Conservation (phyloP, 2,888 invertebrate species). For the Anaspis maculata region DNA sequence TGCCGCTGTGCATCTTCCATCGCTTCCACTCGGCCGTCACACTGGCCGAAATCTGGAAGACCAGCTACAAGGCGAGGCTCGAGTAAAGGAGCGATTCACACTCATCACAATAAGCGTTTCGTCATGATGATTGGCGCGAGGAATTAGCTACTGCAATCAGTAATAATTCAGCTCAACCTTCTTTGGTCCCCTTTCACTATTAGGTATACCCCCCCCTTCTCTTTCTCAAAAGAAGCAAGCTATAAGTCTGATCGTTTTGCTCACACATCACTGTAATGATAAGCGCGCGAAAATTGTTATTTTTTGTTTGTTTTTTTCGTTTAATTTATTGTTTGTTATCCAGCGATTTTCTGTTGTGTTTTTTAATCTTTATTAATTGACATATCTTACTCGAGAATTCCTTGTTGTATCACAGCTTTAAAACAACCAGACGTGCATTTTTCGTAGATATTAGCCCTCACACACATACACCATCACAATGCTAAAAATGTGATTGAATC, state of each 20-base stretch:
- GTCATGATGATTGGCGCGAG: not conserved
- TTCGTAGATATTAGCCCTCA: conserved; percentile 3
- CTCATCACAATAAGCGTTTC: not conserved
- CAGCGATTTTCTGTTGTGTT: not conserved
- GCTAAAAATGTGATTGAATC: conserved; percentile 7
- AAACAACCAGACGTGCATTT: too few relatives aligned
- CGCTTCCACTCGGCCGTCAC: conserved; percentile 93
- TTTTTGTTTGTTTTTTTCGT: not conserved
- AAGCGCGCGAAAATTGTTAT: not conserved
- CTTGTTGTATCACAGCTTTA: conserved; percentile 9
- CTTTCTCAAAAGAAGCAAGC: too few relatives aligned
- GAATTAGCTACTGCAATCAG: too few relatives aligned
- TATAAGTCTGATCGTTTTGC: not conserved
- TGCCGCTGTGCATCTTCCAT: conserved; percentile 94
- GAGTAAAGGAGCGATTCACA: conserved; percentile 56
- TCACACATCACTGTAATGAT: not conserved
- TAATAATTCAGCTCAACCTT: conserved; percentile 1
- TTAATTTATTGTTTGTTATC: too few relatives aligned
- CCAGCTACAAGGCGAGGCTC: conserved; percentile 84
- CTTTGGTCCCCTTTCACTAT: not conserved
- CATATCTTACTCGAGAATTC: conserved; percentile 7
- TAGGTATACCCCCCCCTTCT: too few relatives aligned
- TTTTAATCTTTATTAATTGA: not conserved
- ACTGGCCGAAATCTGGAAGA: conserved; percentile 93
- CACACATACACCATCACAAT: conserved; percentile 7